Conservation (phyloP, 2,113 vertebrate genomes). For the Mus pahari region DNA sequence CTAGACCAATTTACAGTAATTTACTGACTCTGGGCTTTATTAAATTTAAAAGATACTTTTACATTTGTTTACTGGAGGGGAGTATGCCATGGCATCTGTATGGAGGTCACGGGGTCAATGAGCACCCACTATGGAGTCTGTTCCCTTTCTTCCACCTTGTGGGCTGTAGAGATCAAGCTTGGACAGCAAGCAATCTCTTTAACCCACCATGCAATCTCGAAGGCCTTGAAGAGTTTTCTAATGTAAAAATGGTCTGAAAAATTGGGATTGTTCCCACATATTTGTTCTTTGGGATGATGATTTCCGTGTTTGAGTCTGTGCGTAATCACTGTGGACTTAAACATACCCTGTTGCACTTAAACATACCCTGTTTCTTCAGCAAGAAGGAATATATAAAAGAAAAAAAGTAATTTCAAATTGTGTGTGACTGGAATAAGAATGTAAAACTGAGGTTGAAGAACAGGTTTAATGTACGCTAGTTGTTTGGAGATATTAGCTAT, state of each 20-base stretch:
- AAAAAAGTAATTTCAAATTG: background rate
- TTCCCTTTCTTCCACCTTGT: background rate
- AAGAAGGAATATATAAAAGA: background rate
- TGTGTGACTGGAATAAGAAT: background rate
- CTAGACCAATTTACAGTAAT: background rate
- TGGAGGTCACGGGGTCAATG: background rate
- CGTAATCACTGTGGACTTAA: background rate
- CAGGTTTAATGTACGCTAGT: background rate
- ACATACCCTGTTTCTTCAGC: background rate
- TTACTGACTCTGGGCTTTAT: background rate
- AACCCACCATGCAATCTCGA: background rate
- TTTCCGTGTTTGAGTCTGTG: background rate
- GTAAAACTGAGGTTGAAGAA: background rate
- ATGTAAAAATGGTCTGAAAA: background rate
- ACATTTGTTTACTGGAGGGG: background rate
- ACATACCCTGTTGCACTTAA: background rate
- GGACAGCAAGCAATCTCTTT: background rate
- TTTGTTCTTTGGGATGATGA: background rate
- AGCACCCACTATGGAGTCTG: background rate
- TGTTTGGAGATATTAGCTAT: constrained; percentile 11
- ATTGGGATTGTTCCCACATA: background rate
- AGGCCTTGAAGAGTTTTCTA: background rate
- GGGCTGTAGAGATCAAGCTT: background rate
- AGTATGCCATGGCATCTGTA: background rate
- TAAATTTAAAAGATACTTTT: background rate